These are phyloP conservation scores for Triplophysa yarkandensis DNA, from an alignment of 2,797 vertebrate genomes.

Conservation along the genomic window DNA sequence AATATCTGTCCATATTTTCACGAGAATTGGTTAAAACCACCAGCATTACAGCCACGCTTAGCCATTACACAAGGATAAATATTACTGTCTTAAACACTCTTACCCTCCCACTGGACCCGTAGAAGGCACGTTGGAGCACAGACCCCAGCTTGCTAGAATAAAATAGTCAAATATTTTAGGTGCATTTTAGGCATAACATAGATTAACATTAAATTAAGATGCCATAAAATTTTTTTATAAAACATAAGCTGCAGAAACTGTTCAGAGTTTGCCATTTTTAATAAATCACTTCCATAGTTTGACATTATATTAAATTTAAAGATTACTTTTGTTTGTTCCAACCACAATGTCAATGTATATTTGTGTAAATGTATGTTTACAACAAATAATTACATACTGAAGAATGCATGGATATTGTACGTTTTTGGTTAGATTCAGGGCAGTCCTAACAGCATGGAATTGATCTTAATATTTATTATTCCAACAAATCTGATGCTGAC, in stretches of 20 bases:
- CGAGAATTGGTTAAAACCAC: too few species aligned
- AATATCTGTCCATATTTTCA: too few species aligned
- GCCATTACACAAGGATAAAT: background rate
- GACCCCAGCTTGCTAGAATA: slow-evolving; percentile 80
- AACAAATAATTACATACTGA: slow-evolving; percentile 9
- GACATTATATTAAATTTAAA: background rate
- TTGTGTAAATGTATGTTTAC: background rate
- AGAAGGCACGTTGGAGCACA: slow-evolving; percentile 84
- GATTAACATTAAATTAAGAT: background rate
- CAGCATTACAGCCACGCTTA: background rate
- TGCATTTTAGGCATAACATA: slow-evolving; percentile 31
- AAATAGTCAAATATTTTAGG: slow-evolving; percentile 36
- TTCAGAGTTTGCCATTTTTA: background rate
- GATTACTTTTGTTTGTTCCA: background rate
- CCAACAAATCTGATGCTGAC: slow-evolving; percentile 10
- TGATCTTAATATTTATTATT: background rate
- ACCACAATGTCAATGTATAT: background rate
- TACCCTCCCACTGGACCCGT: slow-evolving; percentile 81
- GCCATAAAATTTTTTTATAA: too few species aligned
- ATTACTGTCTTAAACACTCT: slow-evolving; percentile 48
- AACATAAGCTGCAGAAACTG: background rate
- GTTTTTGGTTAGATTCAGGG: slow-evolving; percentile 10
- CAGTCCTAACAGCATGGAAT: background rate
- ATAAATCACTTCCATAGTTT: background rate
- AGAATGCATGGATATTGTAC: background rate